Conservation (phyloP, 2,888 invertebrate species). For the Mythimna albipuncta region DNA sequence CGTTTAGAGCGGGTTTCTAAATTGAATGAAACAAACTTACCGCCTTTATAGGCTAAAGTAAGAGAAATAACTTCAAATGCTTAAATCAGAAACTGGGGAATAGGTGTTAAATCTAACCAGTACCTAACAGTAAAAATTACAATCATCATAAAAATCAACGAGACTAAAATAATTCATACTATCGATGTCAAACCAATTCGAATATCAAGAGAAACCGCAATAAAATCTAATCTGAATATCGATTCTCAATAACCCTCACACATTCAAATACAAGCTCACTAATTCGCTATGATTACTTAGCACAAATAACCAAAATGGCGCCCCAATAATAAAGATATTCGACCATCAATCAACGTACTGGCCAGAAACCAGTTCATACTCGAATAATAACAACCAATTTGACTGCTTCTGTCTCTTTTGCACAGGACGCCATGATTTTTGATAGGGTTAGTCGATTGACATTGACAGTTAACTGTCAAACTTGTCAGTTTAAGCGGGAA, state of each 20-base stretch:
- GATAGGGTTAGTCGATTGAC: constrained; percentile 16
- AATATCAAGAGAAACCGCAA: neutral
- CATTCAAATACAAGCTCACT: constrained; percentile 11
- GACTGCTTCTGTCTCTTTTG: constrained; percentile 43
- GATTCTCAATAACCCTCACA: neutral
- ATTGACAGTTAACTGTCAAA: constrained; percentile 19
- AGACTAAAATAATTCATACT: neutral
- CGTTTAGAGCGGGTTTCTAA: too few relatives aligned
- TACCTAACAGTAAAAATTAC: neutral
- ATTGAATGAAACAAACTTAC: too few relatives aligned
- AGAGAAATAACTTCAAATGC: too few relatives aligned
- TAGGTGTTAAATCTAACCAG: neutral
- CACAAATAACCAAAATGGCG: constrained; percentile 49
- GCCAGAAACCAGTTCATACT: constrained; percentile 44
- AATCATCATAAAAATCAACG: neutral
- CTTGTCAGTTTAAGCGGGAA: constrained; percentile 19
- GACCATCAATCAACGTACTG: constrained; percentile 38
- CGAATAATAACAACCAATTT: constrained; percentile 30
- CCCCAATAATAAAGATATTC: constrained; percentile 27
- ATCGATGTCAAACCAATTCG: neutral
- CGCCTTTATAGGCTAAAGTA: too few relatives aligned
- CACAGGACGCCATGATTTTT: constrained; percentile 25
- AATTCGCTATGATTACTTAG: constrained; percentile 13
- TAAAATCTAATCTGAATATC: neutral
- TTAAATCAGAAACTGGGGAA: too few relatives aligned